Conservation (phyloP, 2,888 invertebrate species). For the Phaonia tiefii region DNA sequence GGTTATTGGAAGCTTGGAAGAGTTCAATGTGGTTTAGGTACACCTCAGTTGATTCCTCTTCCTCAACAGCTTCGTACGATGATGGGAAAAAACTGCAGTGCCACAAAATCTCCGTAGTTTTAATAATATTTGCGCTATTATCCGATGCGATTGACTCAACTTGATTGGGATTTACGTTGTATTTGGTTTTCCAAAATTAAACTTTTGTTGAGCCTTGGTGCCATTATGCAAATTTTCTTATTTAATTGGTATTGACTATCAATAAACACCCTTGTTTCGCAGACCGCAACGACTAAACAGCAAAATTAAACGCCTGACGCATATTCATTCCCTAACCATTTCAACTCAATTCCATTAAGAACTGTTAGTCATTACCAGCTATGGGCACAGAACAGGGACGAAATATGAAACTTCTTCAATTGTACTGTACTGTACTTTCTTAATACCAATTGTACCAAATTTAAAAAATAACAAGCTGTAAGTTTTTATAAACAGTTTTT, state of each 20-base stretch:
- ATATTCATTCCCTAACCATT: too few species aligned
- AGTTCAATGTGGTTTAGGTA: not conserved
- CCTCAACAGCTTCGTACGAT: constrained; percentile 1
- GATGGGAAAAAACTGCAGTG: not conserved
- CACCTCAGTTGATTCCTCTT: not conserved
- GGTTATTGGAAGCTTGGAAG: not conserved
- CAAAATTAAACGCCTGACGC: not conserved
- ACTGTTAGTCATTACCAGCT: not conserved
- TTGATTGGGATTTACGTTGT: too few species aligned
- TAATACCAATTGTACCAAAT: too few species aligned
- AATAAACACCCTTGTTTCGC: constrained; percentile 1
- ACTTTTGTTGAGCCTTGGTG: not conserved
- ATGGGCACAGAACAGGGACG: too few species aligned
- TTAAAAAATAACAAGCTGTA: too few species aligned
- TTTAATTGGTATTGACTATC: constrained; percentile 1
- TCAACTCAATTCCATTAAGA: not conserved
- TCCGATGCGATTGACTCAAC: too few species aligned
- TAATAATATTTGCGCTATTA: constrained; percentile 32
- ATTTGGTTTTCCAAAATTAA: not conserved
- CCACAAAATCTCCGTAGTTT: constrained; percentile 4
- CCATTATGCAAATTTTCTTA: not conserved
- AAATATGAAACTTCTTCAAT: too few species aligned
- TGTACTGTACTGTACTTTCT: too few species aligned
- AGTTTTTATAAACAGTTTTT: too few species aligned
- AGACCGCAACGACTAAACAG: not conserved